These are phyloP conservation scores for Eueremaeus valkanovi DNA, from an alignment of 2,888 invertebrate species.

Conservation along the genomic window DNA sequence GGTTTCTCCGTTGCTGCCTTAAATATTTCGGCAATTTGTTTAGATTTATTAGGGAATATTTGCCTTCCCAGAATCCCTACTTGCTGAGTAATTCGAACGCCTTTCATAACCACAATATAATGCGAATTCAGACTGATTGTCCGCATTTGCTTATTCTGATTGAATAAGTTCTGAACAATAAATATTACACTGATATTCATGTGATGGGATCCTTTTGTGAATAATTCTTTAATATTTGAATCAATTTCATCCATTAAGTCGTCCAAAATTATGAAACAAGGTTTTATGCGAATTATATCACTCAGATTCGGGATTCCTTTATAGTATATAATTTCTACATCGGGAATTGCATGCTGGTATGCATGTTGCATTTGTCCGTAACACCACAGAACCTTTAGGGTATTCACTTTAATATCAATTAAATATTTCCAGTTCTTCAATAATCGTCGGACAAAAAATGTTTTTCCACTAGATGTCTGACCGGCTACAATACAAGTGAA, in stretches of 20 bases:
- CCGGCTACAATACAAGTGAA: not conserved
- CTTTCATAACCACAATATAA: constrained; percentile 24
- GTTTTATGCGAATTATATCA: not conserved
- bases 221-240: constrained; percentile 27
- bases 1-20: constrained; percentile 36
- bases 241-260: constrained; percentile 37
- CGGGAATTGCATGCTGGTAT: not conserved
- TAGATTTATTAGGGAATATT: constrained; percentile 24
- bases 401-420: not conserved
- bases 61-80: not conserved
- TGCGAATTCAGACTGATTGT: constrained; percentile 37
- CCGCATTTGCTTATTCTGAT: constrained; percentile 37
- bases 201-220: constrained; percentile 41
- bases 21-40: constrained; percentile 24
- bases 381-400: not conserved
- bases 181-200: constrained; percentile 39
- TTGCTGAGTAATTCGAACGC: constrained; percentile 15
- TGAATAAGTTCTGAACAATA: constrained; percentile 39
- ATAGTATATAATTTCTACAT: not conserved
- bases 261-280: constrained; percentile 20
- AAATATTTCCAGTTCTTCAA: not conserved
- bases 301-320: not conserved
- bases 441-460: not conserved
- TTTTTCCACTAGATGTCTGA: not conserved
- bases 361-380: not conserved